phyloP scores from a whole-genome alignment of 1,140 invertebrate species.

The Leguminivora glycinivorella region DNA sequence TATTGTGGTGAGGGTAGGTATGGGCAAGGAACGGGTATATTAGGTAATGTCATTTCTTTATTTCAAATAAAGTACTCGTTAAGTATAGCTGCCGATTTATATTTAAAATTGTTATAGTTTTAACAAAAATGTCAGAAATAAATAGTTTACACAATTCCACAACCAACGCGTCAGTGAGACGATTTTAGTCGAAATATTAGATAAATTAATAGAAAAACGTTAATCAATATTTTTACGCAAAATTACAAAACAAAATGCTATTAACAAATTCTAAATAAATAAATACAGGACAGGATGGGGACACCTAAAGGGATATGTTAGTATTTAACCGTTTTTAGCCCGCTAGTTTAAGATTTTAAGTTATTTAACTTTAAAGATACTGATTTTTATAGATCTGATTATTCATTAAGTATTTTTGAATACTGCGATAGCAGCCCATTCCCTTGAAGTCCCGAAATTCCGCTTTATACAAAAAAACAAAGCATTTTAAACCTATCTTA shows the following conservation, averaged over 20 bases:
- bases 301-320: slow-evolving; percentile 54
- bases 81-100: slow-evolving; percentile 73
- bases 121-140: slow-evolving; percentile 67
- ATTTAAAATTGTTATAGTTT: slow-evolving; percentile 65
- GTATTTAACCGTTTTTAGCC: slow-evolving; percentile 33
- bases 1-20: slow-evolving; percentile 58
- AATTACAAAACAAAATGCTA: slow-evolving; percentile 72
- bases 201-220: slow-evolving; percentile 49
- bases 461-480: slow-evolving; percentile 29
- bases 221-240: slow-evolving; percentile 54
- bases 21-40: slow-evolving; percentile 30
- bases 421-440: slow-evolving; percentile 23
- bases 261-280: slow-evolving; percentile 65
- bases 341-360: not conserved
- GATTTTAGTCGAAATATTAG: slow-evolving; percentile 28
- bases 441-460: not conserved
- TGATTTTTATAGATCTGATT: not conserved
- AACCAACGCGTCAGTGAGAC: slow-evolving; percentile 56
- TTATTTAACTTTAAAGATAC: slow-evolving; percentile 31
- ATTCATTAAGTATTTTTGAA: slow-evolving; percentile 4
- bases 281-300: slow-evolving; percentile 68
- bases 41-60: slow-evolving; percentile 72
- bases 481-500: slow-evolving; percentile 33
- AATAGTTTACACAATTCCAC: slow-evolving; percentile 67
- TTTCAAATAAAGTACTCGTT: slow-evolving; percentile 72